phyloP scores from a whole-genome alignment of 2,888 invertebrate genomes.

The Cepaea hortensis region DNA sequence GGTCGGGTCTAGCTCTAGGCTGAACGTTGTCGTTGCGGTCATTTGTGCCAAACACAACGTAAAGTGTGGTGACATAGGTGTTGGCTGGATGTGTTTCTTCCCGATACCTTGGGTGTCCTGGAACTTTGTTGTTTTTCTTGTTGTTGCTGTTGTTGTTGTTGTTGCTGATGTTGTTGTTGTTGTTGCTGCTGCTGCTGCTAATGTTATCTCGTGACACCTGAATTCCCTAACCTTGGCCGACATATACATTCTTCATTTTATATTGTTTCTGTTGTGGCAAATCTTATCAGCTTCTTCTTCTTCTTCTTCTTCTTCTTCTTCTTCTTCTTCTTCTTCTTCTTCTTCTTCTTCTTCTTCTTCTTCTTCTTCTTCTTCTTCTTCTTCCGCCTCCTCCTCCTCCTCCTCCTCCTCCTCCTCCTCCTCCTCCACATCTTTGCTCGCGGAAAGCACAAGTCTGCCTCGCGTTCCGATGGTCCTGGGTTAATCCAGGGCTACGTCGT shows the following conservation, averaged over 20 bases:
- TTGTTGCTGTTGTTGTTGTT: too few species aligned
- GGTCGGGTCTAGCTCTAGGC: not conserved
- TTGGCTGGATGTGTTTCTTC: not conserved
- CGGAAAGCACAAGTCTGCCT: too few species aligned
- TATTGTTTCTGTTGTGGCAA: not conserved
- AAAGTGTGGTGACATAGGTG: constrained; percentile 23
- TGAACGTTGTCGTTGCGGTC: not conserved
- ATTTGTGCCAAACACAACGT: not conserved
- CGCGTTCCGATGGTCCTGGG: too few species aligned
- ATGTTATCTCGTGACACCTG: too few species aligned
- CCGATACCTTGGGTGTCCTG: not conserved
- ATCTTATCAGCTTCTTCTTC: not conserved
- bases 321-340: not conserved
- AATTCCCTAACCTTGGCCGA: too few species aligned
- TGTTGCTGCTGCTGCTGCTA: too few species aligned
- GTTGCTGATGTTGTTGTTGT: too few species aligned
- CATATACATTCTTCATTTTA: not conserved
- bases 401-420: too few species aligned
- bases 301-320: constrained; percentile 2
- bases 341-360: not conserved
- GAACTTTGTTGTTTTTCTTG: too few species aligned
- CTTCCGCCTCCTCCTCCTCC: not conserved
- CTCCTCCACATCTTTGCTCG: too few species aligned
- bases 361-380: not conserved
- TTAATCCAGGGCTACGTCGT: too few species aligned